Base-by-base conservation (phyloP, 2,797 vertebrate species). In the Meriones psammophilus region DNA sequence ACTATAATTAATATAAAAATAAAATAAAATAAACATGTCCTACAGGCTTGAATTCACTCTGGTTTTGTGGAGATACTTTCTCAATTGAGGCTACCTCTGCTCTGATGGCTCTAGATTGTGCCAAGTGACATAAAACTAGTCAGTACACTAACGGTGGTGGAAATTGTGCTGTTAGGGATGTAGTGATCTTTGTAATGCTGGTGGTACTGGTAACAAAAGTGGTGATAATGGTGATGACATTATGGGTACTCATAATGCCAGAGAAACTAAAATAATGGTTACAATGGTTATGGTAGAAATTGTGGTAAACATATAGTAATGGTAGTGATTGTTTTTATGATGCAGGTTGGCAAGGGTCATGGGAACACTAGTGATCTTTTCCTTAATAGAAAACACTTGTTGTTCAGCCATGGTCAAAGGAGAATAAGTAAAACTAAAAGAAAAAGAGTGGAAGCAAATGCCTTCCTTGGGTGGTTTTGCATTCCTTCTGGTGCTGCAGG, bases 151-250 rank as follows among this genome's bases (percentile, higher is more conserved):
- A 12, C 1, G 4, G 17, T 50, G 30, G 22, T 50, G 36, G n/a
- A 3, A 15, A 3, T 46, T 64, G 13, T 6, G 1, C 12, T 68
- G 2, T 2, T 42, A 14, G 5, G 8, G 5, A 1, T 54, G 8
- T 28, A 13, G 1, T 60, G 56, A 6, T 33, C 33, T 39, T 87
- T 28, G 50, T 20, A 85, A 14, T 15, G 64, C 6, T 36, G 20
- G 18, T 62, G n/a, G 56, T 36, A 54, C 36, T 14, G n/a, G 5
- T 54, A 36, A 6, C 54, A 42, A 5, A 50, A 10, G 8, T 22
- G 7, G 9, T 33, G 5, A 5, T 33, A 24, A 18, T n/a, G 5
- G 3, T 39, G 39, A 8, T 22, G 33, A 39, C 50, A 33, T n/a
- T 56, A 30, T 58, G 13, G 28, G 14, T 3, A 1, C 17, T 76